Evolutionary conservation across 2,113 vertebrate genomes (phyloP).

Genomic region (Bolborhynchus lineola): DNA sequence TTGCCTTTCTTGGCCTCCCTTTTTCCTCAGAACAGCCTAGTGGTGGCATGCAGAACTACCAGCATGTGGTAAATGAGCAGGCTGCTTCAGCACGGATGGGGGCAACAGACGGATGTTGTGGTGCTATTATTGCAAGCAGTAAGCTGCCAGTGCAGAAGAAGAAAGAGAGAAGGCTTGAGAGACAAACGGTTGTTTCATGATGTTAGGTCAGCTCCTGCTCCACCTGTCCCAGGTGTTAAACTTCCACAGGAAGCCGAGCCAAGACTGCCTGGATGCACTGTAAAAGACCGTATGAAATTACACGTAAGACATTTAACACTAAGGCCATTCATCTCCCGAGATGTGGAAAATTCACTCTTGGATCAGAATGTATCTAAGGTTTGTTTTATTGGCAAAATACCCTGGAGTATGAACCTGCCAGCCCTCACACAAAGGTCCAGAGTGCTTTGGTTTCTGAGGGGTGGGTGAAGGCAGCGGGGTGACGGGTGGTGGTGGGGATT

Average conservation of each 20-base stretch:
- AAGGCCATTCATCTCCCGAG: not conserved
- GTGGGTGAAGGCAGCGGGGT: not conserved
- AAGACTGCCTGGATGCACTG: not conserved
- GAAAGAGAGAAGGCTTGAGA: not conserved
- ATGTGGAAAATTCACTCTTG: not conserved
- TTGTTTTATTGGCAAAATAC: not conserved
- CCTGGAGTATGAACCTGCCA: not conserved
- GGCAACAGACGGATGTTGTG: not conserved
- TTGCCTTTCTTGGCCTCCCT: not conserved
- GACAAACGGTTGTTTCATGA: not conserved
- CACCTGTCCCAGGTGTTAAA: not conserved
- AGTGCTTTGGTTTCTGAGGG: not conserved
- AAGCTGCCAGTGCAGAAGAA: not conserved
- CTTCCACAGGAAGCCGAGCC: not conserved
- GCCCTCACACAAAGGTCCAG: not conserved
- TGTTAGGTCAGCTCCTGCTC: not conserved
- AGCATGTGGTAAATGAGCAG: not conserved
- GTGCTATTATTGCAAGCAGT: fast-evolving
- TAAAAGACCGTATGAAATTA: not conserved
- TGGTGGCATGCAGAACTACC: not conserved
- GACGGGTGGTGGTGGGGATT: not conserved
- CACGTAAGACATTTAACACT: not conserved
- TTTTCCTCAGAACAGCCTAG: not conserved
- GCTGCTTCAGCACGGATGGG: fast-evolving
- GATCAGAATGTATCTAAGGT: not conserved